phyloP scores from a whole-genome alignment of 2,113 vertebrate species.

The Rousettus leschenaultii region DNA sequence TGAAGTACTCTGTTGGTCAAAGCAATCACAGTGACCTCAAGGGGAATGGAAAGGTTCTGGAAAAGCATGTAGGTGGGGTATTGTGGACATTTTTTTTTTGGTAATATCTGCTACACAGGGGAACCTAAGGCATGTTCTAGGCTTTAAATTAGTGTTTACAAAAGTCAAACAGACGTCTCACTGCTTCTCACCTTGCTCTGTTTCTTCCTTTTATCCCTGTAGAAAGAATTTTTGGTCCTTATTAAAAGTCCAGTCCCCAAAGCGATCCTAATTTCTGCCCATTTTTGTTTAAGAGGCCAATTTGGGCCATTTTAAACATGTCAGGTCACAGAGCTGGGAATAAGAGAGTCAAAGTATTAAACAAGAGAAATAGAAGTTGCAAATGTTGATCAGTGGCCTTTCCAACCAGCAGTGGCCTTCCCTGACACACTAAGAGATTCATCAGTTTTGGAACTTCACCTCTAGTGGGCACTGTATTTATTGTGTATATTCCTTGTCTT shows the following conservation, averaged over 20 bases:
- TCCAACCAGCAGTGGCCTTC: neutral
- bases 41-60: neutral
- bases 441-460: neutral
- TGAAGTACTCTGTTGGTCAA: neutral
- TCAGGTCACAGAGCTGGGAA: neutral
- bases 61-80: neutral
- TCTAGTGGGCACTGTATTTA: neutral
- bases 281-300: neutral
- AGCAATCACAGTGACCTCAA: neutral
- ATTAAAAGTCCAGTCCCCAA: neutral
- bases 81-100: neutral
- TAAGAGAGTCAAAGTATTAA: neutral
- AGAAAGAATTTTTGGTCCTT: neutral
- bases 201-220: neutral
- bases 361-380: neutral
- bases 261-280: neutral
- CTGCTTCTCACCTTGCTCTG: neutral
- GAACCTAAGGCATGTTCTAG: neutral
- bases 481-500: neutral
- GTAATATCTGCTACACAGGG: neutral
- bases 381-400: neutral
- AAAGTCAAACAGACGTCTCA: neutral
- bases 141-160: neutral
- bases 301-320: constrained; percentile 8
- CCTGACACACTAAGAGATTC: neutral